Evolutionary conservation across 2,797 vertebrate genomes (phyloP), one percentile per base, ranked within the genome.

Genomic region (Nyctibius grandis): DNA sequence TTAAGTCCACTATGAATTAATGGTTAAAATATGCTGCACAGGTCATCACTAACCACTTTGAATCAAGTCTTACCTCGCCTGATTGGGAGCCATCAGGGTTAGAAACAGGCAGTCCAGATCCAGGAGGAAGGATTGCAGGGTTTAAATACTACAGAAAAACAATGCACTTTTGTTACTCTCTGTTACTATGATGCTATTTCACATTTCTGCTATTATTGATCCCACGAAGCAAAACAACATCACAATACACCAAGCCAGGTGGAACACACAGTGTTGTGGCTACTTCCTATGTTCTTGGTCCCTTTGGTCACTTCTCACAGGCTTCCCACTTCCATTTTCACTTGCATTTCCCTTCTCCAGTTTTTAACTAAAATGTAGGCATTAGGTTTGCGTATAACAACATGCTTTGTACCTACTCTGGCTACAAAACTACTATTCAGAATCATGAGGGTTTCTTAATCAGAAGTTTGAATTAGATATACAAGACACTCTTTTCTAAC

Each of bases 21-120:
- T 1, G 23, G 47, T 68, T 61, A 36, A 79, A 80, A 68, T 60
- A 38, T 0, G 9, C 44, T 47, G 34, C 22, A 68, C 2, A 45
- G 44, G 31, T 76, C 54, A 45, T 57, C 33, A 85, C 14, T 15
- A 40, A 45, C 16, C 33, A 29, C 16, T 91, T 7, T 42, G 76
- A 53, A 72, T 38, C 33, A 59, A 94, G 48, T 38, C 98, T 97
- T 98, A 99, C 99, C 99, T 99, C 99, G 94, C 99, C 99, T 14
- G 98, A 98, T 22, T 98, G 98, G 48, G 98, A 96, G 14, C 98
- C 97, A 13, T 99, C 98, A 15, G 96, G 94, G 70, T 97, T 97
- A 7, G 96, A 76, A 44, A 91, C 88, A n/a, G 96, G 97, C 65
- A 97, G 98, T 57, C 99, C 99, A 44, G 98, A 93, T 31, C 97